Evolutionary conservation across 2,888 invertebrate genomes (phyloP).

Genomic region (Camptogramma bilineatum): DNA sequence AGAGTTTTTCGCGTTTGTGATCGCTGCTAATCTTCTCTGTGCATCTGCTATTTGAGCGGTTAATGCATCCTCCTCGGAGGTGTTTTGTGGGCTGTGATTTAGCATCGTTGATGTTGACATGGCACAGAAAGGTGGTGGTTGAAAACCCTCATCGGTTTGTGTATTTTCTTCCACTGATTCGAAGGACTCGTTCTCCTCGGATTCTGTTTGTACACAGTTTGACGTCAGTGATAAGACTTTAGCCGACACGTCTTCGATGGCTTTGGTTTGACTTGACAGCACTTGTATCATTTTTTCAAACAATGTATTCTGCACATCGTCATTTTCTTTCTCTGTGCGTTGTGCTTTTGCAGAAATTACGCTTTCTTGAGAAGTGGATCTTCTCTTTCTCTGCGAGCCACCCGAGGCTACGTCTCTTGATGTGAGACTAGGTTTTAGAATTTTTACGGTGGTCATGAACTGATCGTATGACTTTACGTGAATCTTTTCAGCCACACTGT

Average conservation of each 20-base stretch:
- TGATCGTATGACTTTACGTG: neutral
- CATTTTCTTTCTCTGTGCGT: too few species aligned
- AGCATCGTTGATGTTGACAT: neutral
- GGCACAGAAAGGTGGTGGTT: neutral
- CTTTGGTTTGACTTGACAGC: neutral
- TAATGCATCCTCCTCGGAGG: neutral
- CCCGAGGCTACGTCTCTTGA: too few species aligned
- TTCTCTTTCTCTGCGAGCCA: too few species aligned
- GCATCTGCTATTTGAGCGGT: neutral
- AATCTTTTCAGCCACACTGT: neutral
- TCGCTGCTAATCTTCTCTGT: neutral
- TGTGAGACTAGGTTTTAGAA: too few species aligned
- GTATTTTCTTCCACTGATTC: neutral
- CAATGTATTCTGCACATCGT: too few species aligned
- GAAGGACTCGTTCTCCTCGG: neutral
- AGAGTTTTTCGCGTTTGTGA: neutral
- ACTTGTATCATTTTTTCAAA: conserved; percentile 1
- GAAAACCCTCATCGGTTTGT: neutral
- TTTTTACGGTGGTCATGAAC: too few species aligned
- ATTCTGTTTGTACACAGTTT: too few species aligned
- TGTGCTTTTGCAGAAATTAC: too few species aligned
- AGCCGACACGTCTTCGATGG: too few species aligned
- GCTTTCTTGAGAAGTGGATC: too few species aligned
- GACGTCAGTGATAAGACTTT: too few species aligned
- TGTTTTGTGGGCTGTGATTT: neutral